Evolutionary conservation across 2,797 vertebrate species (phyloP).

Genomic region (Hozukius guyotensis): DNA sequence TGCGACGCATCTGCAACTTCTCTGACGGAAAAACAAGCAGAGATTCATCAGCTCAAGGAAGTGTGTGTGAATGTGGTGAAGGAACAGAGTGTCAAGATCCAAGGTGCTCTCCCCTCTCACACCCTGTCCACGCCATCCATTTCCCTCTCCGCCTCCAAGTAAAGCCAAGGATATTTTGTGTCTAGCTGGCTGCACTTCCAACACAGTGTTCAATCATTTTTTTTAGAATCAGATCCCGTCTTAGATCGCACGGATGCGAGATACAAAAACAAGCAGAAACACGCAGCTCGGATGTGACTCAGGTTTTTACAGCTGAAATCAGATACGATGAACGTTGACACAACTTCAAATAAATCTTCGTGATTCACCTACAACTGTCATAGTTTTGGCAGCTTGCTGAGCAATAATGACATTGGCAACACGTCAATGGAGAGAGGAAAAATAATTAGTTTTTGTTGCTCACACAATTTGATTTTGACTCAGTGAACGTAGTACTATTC

Average conservation of each 20-base stretch:
- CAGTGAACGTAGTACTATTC: neutral
- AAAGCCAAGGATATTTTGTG: constrained; percentile 14
- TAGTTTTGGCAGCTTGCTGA: neutral
- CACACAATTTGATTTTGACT: too few relatives aligned
- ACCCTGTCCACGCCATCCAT: neutral
- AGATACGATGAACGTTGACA: neutral
- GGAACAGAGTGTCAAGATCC: neutral
- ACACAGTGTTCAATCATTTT: neutral
- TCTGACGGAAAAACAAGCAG: constrained; percentile 16
- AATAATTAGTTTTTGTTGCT: neutral
- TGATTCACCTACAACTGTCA: neutral
- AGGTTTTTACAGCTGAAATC: neutral
- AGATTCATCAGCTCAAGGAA: neutral
- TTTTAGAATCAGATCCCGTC: constrained; percentile 12
- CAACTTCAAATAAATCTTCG: neutral
- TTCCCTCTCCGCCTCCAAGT: neutral
- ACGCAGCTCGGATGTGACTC: neutral
- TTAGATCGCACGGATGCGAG: neutral
- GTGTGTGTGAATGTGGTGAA: neutral
- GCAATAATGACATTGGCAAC: neutral
- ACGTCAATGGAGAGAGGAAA: neutral
- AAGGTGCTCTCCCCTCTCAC: neutral
- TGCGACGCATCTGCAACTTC: constrained; percentile 30
- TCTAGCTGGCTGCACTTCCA: neutral
- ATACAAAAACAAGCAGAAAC: neutral